These are phyloP conservation scores for Lutjanus argentimaculatus DNA, from an alignment of 2,797 vertebrate species.

Conservation along the genomic window DNA sequence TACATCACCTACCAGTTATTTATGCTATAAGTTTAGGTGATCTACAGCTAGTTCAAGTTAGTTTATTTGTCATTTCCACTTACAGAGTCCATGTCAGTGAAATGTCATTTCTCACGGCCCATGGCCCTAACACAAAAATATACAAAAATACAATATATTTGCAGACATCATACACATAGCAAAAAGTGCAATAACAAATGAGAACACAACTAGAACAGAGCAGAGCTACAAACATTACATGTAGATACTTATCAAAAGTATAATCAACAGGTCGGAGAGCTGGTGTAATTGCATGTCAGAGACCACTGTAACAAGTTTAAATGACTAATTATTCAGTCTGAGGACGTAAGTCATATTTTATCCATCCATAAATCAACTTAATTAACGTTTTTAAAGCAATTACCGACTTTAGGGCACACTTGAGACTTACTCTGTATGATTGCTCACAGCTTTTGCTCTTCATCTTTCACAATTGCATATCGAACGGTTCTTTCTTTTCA, in stretches of 20 bases:
- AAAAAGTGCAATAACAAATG: too few species aligned
- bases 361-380: not conserved
- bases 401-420: not conserved
- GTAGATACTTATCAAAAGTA: not conserved
- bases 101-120: too few species aligned
- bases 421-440: not conserved
- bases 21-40: not conserved
- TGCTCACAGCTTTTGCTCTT: not conserved
- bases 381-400: not conserved
- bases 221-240: not conserved
- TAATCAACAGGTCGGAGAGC: not conserved
- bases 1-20: not conserved
- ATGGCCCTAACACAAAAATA: too few species aligned
- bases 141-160: too few species aligned
- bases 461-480: not conserved
- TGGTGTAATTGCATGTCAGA: not conserved
- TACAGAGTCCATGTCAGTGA: too few species aligned
- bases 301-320: not conserved
- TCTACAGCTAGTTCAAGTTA: not conserved
- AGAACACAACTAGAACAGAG: too few species aligned
- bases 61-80: too few species aligned
- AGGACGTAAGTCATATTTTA: not conserved
- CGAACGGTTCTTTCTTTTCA: not conserved
- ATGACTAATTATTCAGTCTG: not conserved
- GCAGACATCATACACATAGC: too few species aligned